Evolutionary conservation across 2,113 vertebrate species (phyloP), one percentile per base, ranked within the genome.

Genomic region (Gorsachius goisagi): DNA sequence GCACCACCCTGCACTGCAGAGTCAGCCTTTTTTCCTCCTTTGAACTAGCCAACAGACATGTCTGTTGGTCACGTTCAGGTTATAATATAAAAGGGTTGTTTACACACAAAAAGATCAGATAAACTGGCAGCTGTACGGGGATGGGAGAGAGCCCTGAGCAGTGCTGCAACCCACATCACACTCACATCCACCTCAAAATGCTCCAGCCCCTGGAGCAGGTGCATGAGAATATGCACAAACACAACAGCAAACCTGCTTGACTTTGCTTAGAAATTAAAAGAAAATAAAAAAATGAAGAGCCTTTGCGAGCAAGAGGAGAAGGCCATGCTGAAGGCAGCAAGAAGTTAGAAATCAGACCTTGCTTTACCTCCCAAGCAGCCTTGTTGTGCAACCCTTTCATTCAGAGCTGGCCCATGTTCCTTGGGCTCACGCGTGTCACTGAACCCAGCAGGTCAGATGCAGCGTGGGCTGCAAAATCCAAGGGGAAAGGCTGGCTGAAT

Each of bases 181-280:
- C 35, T 69, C 47, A 63, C 56, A 32, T 8, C n/a, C 73, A 35
- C 58, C 33, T 55, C 77, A 66, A 71, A 81, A 49, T 2, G 19
- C 47, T 62, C 44, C 88, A 67, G 80, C 45, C 19, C 28, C 47
- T 3, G 1, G 15, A 80, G 24, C 0, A 2, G 21, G 18, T 15
- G 30, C 56, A 28, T 1, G 6, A 81, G 33, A 84, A 49, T 12
- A 23, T 0, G 2, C 55, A 84, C 0, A 0, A 74, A 82, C 35
- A 59, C 44, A 49, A 52, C 12, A 89, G 71, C 39, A 55, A 82
- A 58, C 20, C 45, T 83, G 79, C 55, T 15, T 49, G 39, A 45
- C n/a, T 71, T 30, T 24, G 41, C 41, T 93, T 26, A 35, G 27
- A 7, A 45, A 13, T 6, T 5, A 13, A 41, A 41, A 23, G 22